Base-by-base conservation (phyloP, 2,888 invertebrate species). In the Acrobasis suavella region DNA sequence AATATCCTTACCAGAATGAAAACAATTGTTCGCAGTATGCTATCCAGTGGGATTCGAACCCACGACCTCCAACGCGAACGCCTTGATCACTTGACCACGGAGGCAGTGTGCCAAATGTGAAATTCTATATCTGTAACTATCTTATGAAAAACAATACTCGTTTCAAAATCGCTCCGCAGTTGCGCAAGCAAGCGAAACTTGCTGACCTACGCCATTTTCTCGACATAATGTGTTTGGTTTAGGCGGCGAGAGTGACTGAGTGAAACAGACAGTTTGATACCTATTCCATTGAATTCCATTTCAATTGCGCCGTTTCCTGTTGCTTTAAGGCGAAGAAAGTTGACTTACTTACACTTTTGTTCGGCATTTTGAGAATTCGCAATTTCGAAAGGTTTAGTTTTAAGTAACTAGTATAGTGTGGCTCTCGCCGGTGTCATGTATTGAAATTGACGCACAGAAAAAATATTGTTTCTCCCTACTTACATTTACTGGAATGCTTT, bases 171-270 rank as follows among this genome's bases (percentile, higher is more conserved):
- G 15, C 42, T 56, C 14, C 16, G 56, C 9, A 32, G 7, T 56
- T 56, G 56, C 22, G 22, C 56, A 56, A 56, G 42, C 3, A 15
- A 52, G 52, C 52, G 37, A 37, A 55, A 55, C 39, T 22, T 46
- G 56, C 39, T 56, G 56, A 56, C 56, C 56, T 56, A 42, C 56
- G 56, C 56, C 56, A 56, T 56, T 46, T 56, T 56, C 56, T 56
- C 56, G 39, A 17, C 46, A 46, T 56, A 56, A 56, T 42, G 56
- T 46, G 56, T 56, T 56, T 56, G 22, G 56, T 46, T 56, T 37
- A 38, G 12, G 17, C 12, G 17, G 42, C 42, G 56, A 42, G 42
- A 56, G 56, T 15, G 56, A 42, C 51, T 52, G 52, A 52, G 37
- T 22, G 52, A 52, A 37, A 56, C 39, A 17, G 42, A 14, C 42